Evolutionary conservation across 1,140 invertebrate genomes (phyloP), one percentile per base, ranked within the genome.

Genomic region (Euura lappo): DNA sequence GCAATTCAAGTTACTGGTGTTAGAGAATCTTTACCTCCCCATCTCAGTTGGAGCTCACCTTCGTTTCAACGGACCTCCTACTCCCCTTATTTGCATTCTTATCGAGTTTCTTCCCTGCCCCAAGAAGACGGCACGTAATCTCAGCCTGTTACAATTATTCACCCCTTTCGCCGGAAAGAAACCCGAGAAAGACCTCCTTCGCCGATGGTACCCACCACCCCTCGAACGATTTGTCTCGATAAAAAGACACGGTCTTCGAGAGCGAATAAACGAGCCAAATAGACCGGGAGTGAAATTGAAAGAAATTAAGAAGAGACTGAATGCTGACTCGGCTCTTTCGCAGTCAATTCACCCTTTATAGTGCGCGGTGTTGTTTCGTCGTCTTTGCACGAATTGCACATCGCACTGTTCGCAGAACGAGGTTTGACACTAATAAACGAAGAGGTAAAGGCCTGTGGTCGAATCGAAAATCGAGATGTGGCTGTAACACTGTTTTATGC

Each of bases 141-240:
- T 80, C 46, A 71, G 76, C 78, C 81, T 74, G 80, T 83, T 85
- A 83, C 80, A 83, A 85, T 85, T 83, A 83, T 81, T 80, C 81
- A 79, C 66, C 80, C 81, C 76, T 83, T 83, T 76, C 65, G 45
- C 46, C 51, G n/a, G 45, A 73, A 71, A 68, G 74, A 76, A 74
- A 65, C 66, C 72, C 66, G 72, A 66, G 42, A 45, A 60, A 60
- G 51, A 60, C 10, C 28, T 28, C 8, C 51, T 60, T n/a, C 51
- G 10, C 51, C 51, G 10, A 60, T 28, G 28, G 71, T 70, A 45
- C 46, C 66, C 13, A 10, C 42, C 28, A 11, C 11, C 74, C 72
- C 72, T 74, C 71, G 74, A 70, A 45, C 77, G 78, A 82, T 83
- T 82, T 80, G 76, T 82, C 75, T 76, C 71, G 72, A 77, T 78